phyloP scores from a whole-genome alignment of 2,113 vertebrate species.

The zebrafish (Danio rerio) region GRCz12tu NC_133189.1:58690001-58690500 shows the following conservation, averaged over 20 bases:
- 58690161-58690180: no score
- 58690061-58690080: slow-evolving; percentile 83
- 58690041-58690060: background rate
- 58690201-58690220: no score
- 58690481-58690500: slow-evolving; percentile 88
- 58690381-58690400: slow-evolving; percentile 87
- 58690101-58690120: slow-evolving; percentile 85
- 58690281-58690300: slow-evolving; percentile 87
- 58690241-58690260: no score
- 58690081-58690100: slow-evolving; percentile 68
- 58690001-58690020: no score
- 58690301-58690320: slow-evolving; percentile 90
- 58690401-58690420: slow-evolving; percentile 85
- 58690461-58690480: slow-evolving; percentile 78
- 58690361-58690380: slow-evolving; percentile 90
- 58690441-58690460: slow-evolving; percentile 53
- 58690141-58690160: slow-evolving; percentile 72
- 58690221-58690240: no score
- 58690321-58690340: slow-evolving; percentile 93
- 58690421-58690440: slow-evolving; percentile 52
- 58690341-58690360: slow-evolving; percentile 90
- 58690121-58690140: slow-evolving; percentile 90
- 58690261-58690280: background rate
- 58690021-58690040: no score
- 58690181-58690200: slow-evolving; percentile 17